Evolutionary conservation across 30 jellyfish, hydroid and myxozoan genomes (phyloP).

Genomic region (Aurelia coerulea): DNA sequence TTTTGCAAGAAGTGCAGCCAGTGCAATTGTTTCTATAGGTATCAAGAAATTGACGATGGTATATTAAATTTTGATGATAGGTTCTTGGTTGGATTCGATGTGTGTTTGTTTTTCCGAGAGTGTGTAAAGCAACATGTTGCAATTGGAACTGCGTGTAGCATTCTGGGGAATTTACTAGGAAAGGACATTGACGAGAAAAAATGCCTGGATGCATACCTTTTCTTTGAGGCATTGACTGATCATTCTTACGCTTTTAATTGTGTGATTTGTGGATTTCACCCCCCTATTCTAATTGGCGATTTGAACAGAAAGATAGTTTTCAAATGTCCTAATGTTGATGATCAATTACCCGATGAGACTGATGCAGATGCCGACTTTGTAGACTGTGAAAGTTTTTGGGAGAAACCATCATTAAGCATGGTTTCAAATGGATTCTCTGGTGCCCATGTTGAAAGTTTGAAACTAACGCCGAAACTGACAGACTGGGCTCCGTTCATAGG

Average conservation of each 20-base stretch:
- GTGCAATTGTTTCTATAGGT: conserved; percentile 57
- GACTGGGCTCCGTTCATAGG: conserved; percentile 72
- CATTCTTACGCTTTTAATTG: conserved; percentile 25
- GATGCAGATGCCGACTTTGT: conserved; percentile 30
- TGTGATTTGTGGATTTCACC: conserved; percentile 32
- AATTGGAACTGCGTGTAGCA: conserved; percentile 7
- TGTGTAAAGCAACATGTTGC: conserved; percentile 31
- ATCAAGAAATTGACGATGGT: conserved; percentile 65
- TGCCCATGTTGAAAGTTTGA: neutral
- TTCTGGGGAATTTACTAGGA: neutral
- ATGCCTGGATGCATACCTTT: conserved; percentile 27
- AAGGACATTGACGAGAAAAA: too few relatives aligned
- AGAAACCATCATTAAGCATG: conserved; percentile 13
- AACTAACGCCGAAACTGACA: conserved; percentile 31
- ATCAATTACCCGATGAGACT: neutral
- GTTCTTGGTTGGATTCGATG: conserved; percentile 37
- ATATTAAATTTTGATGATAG: conserved; percentile 59
- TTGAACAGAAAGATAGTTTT: conserved; percentile 54
- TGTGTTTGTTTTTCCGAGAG: conserved; percentile 44
- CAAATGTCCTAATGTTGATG: neutral
- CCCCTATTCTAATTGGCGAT: conserved; percentile 39
- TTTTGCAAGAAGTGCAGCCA: conserved; percentile 27
- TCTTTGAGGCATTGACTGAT: conserved; percentile 28
- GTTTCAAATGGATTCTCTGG: conserved; percentile 36
- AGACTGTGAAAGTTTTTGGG: conserved; percentile 46